Percentiles rank a stretch among this genome's conserved stretches.
These are phyloP conservation scores for Scaptomyza hsui DNA, from an alignment of 1,140 invertebrate species.

Conservation along the genomic window DNA sequence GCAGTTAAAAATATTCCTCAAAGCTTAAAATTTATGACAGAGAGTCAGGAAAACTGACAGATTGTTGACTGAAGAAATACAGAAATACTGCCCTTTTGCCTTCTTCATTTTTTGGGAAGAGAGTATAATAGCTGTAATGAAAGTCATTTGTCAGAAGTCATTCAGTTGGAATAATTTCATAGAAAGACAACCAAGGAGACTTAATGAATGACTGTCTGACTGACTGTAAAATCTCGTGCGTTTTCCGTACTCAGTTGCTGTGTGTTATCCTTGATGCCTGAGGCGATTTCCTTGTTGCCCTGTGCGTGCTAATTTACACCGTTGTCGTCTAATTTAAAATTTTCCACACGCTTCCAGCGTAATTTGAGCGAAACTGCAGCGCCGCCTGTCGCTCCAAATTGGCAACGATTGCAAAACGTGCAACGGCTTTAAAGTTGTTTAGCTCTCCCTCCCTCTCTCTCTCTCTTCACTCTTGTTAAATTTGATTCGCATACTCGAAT, in stretches of 20 bases:
- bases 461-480: neutral
- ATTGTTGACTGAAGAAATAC: too few species aligned
- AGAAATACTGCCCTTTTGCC: too few species aligned
- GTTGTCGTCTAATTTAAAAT: slow-evolving; percentile 34
- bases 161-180: slow-evolving; percentile 58
- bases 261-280: slow-evolving; percentile 18
- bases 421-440: neutral
- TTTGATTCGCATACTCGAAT: neutral
- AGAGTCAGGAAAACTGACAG: too few species aligned
- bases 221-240: neutral
- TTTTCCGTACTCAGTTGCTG: neutral
- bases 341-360: slow-evolving; percentile 29
- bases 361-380: slow-evolving; percentile 4
- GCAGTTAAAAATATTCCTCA: too few species aligned
- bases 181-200: slow-evolving; percentile 6
- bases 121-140: slow-evolving; percentile 42
- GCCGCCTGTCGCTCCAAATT: neutral
- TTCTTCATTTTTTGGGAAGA: neutral
- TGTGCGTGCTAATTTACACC: slow-evolving; percentile 42
- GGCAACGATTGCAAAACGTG: slow-evolving; percentile 3
- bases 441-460: too few species aligned
- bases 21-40: too few species aligned
- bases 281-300: slow-evolving; percentile 4
- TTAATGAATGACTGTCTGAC: too few species aligned
- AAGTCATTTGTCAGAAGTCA: slow-evolving; percentile 58